Percentiles rank a stretch among this genome's conserved stretches.
Evolutionary conservation across 2,888 invertebrate genomes (phyloP).

Genomic region (Oxyscelio sp.): DNA sequence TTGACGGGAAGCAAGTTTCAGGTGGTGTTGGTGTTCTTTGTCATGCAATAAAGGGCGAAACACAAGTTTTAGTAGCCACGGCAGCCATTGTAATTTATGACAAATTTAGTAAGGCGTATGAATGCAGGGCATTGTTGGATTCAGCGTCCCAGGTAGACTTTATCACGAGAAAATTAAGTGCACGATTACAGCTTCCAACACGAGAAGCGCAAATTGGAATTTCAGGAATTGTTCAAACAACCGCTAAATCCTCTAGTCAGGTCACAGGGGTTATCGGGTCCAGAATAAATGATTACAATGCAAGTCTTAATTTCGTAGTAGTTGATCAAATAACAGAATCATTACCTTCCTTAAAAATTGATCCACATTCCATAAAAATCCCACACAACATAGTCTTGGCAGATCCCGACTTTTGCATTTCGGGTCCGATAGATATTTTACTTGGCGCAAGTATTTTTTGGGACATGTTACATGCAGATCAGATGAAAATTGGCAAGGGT

Average conservation of each 20-base stretch:
- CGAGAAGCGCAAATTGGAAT: not conserved
- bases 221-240: constrained; percentile 16
- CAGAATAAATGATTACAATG: constrained; percentile 5
- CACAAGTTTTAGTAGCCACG: no score
- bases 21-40: no score
- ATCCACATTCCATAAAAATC: not conserved
- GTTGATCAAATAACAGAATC: constrained; percentile 7
- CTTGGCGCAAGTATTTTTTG: constrained; percentile 28
- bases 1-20: no score
- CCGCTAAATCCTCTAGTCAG: not conserved
- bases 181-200: not conserved
- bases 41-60: no score
- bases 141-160: no score
- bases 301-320: not conserved
- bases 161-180: not conserved
- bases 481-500: not conserved
- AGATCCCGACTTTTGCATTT: constrained; percentile 15
- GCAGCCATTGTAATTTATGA: no score
- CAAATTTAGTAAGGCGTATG: no score
- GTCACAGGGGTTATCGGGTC: not conserved
- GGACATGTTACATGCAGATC: constrained; percentile 28
- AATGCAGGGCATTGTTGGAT: no score
- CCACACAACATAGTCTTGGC: constrained; percentile 14
- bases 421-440: constrained; percentile 12
- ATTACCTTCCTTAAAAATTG: not conserved